These are phyloP conservation scores for Romanogobio albipinnatus DNA, from an alignment of 2,113 vertebrate genomes.

Conservation along the genomic window DNA sequence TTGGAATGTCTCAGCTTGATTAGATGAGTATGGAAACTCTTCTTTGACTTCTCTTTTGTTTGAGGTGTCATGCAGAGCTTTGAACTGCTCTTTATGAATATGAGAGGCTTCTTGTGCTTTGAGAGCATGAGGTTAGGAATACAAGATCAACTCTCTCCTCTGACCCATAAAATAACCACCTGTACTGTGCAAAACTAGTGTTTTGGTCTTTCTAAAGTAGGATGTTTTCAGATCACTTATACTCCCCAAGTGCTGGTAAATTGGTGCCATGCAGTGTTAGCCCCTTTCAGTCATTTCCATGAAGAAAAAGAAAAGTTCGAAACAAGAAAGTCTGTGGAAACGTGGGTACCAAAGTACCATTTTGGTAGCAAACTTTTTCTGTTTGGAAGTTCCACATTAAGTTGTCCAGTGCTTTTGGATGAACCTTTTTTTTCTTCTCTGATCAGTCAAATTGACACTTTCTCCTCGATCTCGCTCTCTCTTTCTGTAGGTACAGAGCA, in stretches of 20 bases:
- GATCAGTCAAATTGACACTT: not conserved
- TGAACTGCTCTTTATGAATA: constrained; percentile 35
- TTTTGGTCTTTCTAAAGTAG: not conserved
- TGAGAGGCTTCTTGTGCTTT: not conserved
- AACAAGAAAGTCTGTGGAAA: not conserved
- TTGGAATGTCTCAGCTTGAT: constrained; percentile 1
- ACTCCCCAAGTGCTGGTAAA: too few relatives aligned
- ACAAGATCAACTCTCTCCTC: not conserved
- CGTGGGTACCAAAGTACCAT: not conserved
- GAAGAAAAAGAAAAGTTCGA: not conserved
- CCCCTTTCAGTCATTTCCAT: not conserved
- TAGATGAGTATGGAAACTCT: not conserved
- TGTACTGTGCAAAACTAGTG: not conserved
- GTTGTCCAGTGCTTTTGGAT: not conserved
- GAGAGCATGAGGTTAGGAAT: not conserved
- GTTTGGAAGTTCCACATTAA: not conserved
- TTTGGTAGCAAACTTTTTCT: not conserved
- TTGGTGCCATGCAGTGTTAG: not conserved
- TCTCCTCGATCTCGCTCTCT: constrained; percentile 17
- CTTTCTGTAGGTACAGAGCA: constrained; percentile 87
- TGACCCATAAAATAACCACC: not conserved
- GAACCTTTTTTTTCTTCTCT: not conserved
- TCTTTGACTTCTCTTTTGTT: constrained; percentile 31
- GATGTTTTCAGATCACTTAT: not conserved
- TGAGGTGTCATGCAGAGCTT: constrained; percentile 21